These are phyloP conservation scores for Euplexia lucipara DNA, from an alignment of 2,888 invertebrate genomes.

Conservation along the genomic window DNA sequence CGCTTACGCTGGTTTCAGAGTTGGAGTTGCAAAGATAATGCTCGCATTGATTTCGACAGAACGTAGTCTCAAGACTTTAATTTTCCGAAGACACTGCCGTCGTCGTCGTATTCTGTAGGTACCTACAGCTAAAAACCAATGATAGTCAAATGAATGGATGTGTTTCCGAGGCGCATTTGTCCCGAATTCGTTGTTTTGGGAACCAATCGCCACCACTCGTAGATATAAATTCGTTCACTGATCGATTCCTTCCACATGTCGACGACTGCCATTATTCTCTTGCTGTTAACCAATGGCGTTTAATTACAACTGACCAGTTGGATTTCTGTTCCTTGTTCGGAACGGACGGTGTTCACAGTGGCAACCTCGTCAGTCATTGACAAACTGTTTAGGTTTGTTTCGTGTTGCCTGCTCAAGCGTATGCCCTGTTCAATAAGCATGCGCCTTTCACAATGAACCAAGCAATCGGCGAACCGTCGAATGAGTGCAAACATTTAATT, in stretches of 20 bases:
- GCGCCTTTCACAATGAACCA: slow-evolving; percentile 5
- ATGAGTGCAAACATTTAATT: background rate
- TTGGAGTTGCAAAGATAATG: too few relatives aligned
- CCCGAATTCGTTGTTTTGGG: background rate
- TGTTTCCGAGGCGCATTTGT: slow-evolving; percentile 6
- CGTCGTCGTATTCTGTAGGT: background rate
- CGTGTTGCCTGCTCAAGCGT: background rate
- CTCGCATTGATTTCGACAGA: too few relatives aligned
- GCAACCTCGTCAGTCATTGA: background rate
- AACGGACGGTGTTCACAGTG: background rate
- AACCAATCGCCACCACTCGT: slow-evolving; percentile 11
- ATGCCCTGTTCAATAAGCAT: background rate
- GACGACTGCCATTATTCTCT: slow-evolving; percentile 27
- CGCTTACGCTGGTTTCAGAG: background rate
- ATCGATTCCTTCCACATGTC: slow-evolving; percentile 24
- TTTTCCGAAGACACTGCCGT: too few relatives aligned
- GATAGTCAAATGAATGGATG: slow-evolving; percentile 14
- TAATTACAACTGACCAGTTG: slow-evolving; percentile 10
- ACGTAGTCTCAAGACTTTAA: background rate
- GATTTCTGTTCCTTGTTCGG: slow-evolving; percentile 3
- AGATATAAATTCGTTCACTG: slow-evolving; percentile 26
- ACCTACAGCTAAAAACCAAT: background rate
- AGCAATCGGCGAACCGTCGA: background rate
- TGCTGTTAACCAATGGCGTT: slow-evolving; percentile 19
- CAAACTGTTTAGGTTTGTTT: background rate